These are phyloP conservation scores for Arctopsyche grandis DNA, from an alignment of 1,140 invertebrate genomes.

Conservation along the genomic window DNA sequence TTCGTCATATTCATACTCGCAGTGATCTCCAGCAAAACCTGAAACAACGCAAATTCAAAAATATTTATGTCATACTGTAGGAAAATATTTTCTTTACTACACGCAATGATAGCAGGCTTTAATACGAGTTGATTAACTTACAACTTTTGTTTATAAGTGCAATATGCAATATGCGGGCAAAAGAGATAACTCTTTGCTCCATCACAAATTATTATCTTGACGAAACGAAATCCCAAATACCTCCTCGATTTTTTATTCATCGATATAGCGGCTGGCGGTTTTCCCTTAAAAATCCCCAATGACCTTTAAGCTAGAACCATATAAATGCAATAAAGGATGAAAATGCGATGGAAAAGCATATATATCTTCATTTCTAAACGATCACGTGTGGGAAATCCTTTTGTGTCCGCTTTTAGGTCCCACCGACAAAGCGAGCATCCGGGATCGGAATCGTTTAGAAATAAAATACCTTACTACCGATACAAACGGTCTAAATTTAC, in stretches of 20 bases:
- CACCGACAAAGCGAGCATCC: neutral
- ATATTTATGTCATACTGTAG: neutral
- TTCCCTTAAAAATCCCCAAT: neutral
- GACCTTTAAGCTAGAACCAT: neutral
- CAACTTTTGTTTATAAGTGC: too few relatives aligned
- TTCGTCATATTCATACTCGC: conserved; percentile 84
- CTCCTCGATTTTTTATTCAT: conserved; percentile 11
- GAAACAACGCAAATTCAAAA: conserved; percentile 39
- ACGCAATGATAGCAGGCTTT: neutral
- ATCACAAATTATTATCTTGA: too few relatives aligned
- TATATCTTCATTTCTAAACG: conserved; percentile 33
- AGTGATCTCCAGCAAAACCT: conserved; percentile 79
- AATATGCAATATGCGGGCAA: too few relatives aligned
- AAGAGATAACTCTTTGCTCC: too few relatives aligned
- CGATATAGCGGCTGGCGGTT: neutral
- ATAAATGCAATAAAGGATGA: conserved; percentile 19
- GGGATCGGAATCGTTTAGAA: neutral
- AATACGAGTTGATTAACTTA: neutral
- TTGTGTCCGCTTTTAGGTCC: conserved; percentile 10
- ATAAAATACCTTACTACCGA: conserved; percentile 34
- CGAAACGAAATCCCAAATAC: neutral
- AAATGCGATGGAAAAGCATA: conserved; percentile 26
- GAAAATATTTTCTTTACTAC: neutral
- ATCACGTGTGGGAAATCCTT: conserved; percentile 36
- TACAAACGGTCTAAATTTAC: neutral